These are phyloP conservation scores for Carpatolechia fugitivella DNA, from an alignment of 2,888 invertebrate genomes.

Conservation along the genomic window DNA sequence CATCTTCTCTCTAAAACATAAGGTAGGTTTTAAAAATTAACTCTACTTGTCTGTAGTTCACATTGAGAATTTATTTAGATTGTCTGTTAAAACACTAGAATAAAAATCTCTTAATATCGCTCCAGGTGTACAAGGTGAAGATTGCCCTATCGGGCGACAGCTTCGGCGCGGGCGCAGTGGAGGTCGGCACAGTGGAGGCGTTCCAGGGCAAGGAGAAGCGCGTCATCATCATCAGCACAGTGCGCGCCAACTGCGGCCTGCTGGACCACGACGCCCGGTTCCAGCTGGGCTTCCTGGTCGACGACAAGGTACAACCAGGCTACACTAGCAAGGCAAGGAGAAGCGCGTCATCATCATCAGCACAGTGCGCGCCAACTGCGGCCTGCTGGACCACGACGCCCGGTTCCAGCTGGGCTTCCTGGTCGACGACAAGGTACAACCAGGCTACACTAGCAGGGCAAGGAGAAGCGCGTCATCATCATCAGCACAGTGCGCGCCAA, in stretches of 20 bases:
- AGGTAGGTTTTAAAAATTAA: too few relatives aligned
- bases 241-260: slow-evolving; percentile 81
- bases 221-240: slow-evolving; percentile 90
- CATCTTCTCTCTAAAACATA: too few relatives aligned
- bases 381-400: slow-evolving; percentile 73
- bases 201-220: slow-evolving; percentile 93
- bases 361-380: slow-evolving; percentile 45
- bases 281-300: slow-evolving; percentile 77
- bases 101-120: neutral
- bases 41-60: too few relatives aligned
- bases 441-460: neutral
- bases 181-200: slow-evolving; percentile 90
- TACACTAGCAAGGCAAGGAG: neutral
- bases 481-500: slow-evolving; percentile 33
- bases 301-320: slow-evolving; percentile 46
- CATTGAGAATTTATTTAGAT: too few relatives aligned
- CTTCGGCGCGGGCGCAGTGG: slow-evolving; percentile 62
- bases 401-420: slow-evolving; percentile 79
- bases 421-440: slow-evolving; percentile 39
- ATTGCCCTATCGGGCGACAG: slow-evolving; percentile 47
- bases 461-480: neutral
- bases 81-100: too few relatives aligned
- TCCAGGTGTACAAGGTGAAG: slow-evolving; percentile 70
- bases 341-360: neutral
- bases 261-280: slow-evolving; percentile 77